Conservation (phyloP, 2,888 invertebrate genomes). For the Zaprionus lineosus region DNA sequence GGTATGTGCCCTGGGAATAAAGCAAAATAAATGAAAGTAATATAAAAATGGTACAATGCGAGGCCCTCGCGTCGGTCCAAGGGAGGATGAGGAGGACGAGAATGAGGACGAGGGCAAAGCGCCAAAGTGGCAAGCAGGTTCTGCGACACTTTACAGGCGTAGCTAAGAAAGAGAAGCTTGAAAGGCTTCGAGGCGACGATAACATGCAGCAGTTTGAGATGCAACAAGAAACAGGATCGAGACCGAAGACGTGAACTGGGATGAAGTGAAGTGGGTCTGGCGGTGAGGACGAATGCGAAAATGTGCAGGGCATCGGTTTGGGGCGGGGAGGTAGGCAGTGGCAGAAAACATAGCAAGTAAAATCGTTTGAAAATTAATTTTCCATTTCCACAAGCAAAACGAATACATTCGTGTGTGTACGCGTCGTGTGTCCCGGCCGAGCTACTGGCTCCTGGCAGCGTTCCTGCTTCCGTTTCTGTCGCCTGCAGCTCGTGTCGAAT, state of each 20-base stretch:
- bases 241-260: too few species aligned
- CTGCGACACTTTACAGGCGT: slow-evolving; percentile 39
- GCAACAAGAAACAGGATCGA: too few species aligned
- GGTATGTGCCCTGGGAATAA: slow-evolving; percentile 33
- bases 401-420: slow-evolving; percentile 21
- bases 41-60: slow-evolving; percentile 51
- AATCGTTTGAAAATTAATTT: slow-evolving; percentile 78
- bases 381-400: slow-evolving; percentile 63
- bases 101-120: background rate
- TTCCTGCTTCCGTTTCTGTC: slow-evolving; percentile 19
- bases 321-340: too few species aligned
- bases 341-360: slow-evolving; percentile 45
- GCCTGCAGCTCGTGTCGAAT: slow-evolving; percentile 65
- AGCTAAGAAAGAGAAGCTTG: slow-evolving; percentile 32
- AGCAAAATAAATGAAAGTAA: slow-evolving; percentile 72
- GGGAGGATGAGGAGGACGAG: too few species aligned
- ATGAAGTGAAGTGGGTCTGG: too few species aligned
- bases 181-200: slow-evolving; percentile 38
- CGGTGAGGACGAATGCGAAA: too few species aligned
- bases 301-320: too few species aligned
- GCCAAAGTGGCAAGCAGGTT: background rate
- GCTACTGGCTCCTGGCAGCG: slow-evolving; percentile 10
- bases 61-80: background rate
- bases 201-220: slow-evolving; percentile 37
- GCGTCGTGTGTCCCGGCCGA: slow-evolving; percentile 17